A percentile compares a stretch with the other conserved stretches of the same genome.
Conservation (phyloP, 2,797 vertebrate genomes). For the Liasis olivaceus region DNA sequence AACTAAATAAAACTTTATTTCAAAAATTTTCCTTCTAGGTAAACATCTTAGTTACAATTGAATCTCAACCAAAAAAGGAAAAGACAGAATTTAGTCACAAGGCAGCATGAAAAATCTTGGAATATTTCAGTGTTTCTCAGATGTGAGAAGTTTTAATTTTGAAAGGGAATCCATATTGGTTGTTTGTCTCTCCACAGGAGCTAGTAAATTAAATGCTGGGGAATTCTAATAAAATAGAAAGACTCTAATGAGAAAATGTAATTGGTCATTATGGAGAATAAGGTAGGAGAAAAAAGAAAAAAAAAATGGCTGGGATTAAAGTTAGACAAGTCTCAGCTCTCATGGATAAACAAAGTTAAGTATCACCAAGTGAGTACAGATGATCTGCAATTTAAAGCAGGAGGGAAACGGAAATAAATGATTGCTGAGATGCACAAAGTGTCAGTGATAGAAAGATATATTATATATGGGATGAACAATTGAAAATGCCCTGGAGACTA, state of each 20-base stretch:
- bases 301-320: conserved; percentile 33
- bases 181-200: conserved; percentile 32
- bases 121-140: conserved; percentile 33
- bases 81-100: not conserved
- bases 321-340: conserved; percentile 14
- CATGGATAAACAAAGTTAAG: conserved; percentile 35
- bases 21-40: not conserved
- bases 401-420: conserved; percentile 27
- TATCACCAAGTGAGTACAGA: not conserved
- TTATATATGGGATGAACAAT: not conserved
- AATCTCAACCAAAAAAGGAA: conserved; percentile 3
- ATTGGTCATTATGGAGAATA: conserved; percentile 34
- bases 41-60: not conserved
- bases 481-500: not conserved
- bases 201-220: conserved; percentile 33
- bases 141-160: conserved; percentile 46
- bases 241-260: conserved; percentile 45
- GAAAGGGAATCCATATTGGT: conserved; percentile 40
- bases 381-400: not conserved
- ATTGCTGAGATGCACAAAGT: not conserved
- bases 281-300: not conserved
- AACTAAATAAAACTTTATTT: not conserved
- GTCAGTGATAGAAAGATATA: conserved; percentile 5
- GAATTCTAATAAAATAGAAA: conserved; percentile 41
- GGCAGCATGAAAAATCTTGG: conserved; percentile 14